Evolutionary conservation across 2,797 vertebrate genomes (phyloP).

Genomic region (Uromys caudimaculatus): DNA sequence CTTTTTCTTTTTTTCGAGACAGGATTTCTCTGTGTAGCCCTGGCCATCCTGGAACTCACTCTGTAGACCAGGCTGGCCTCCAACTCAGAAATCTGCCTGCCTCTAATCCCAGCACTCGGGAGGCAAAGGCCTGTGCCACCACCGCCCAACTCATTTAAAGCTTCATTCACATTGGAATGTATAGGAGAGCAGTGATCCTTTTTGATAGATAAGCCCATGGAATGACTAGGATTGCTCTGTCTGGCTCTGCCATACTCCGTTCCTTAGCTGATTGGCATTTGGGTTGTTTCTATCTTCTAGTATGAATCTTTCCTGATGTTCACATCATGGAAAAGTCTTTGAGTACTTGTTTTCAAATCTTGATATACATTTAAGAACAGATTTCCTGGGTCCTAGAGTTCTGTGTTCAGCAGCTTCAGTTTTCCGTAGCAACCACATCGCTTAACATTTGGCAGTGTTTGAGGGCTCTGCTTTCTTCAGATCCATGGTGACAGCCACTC

Average conservation of each 20-base stretch:
- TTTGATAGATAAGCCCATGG: not conserved
- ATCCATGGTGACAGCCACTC: not conserved
- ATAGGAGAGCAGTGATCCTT: not conserved
- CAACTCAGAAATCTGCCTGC: too few relatives aligned
- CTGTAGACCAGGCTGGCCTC: too few relatives aligned
- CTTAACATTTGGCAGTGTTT: not conserved
- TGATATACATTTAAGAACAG: not conserved
- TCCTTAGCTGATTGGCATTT: not conserved
- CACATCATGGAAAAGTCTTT: not conserved
- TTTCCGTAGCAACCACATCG: not conserved
- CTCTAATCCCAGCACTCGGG: too few relatives aligned
- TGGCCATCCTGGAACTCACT: too few relatives aligned
- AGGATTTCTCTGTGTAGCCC: too few relatives aligned
- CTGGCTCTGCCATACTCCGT: not conserved
- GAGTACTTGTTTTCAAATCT: not conserved
- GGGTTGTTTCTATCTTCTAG: not conserved
- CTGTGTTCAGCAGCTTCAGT: not conserved
- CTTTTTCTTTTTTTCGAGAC: too few relatives aligned
- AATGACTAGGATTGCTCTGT: not conserved
- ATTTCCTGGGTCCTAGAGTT: not conserved
- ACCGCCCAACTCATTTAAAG: too few relatives aligned
- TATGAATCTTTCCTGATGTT: not conserved
- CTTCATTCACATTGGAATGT: not conserved
- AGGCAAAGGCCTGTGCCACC: too few relatives aligned
- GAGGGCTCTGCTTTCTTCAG: not conserved